Evolutionary conservation across 2,888 invertebrate genomes (phyloP), one percentile per base, ranked within the genome.

Genomic region (Drosophila aldrichi): DNA sequence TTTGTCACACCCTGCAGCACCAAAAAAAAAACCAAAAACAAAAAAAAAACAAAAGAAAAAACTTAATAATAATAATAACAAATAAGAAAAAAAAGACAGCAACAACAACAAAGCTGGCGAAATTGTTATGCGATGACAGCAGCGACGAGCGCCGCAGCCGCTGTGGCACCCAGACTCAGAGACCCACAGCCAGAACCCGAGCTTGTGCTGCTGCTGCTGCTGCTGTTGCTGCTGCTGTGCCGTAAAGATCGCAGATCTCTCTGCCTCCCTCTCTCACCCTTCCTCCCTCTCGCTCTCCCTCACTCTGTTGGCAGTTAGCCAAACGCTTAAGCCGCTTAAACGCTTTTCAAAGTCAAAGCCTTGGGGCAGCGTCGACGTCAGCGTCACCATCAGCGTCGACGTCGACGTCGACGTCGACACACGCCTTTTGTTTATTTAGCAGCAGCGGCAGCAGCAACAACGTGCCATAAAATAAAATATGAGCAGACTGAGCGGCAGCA

Each of bases 401-500:
- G 52, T 18, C 55, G 56, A 12, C 49, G 52, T 18, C 55, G 56
- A 57, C 81, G 73, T 57, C 74, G 78, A 82, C 84, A 91, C 86
- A 90, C 87, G 91, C 87, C 90, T 91, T 90, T 91, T 87, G 82
- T 88, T 88, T 82, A 80, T 77, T 79, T 79, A 79, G 75, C 81
- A 75, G 66, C 80, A 36, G 54, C 51, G 64, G 55, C 62, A 68
- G 36, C 77, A 70, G 40, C 77, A 76, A 67, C 59, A 54, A 67
- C 67, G 66, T 55, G 74, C 70, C 79, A 76, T 84, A 74, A 76
- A 80, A 77, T 86, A 55, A 82, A 83, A 81, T 81, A 82, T 71
- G 80, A 86, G 83, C 87, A 82, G 87, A 83, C 83, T 70, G 67
- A 64, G 57, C 70, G 85, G 88, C 88, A 85, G 74, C 88, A 70